These are phyloP conservation scores for Pygoscelis antarcticus DNA, from an alignment of 2,113 vertebrate genomes.

Conservation along the genomic window DNA sequence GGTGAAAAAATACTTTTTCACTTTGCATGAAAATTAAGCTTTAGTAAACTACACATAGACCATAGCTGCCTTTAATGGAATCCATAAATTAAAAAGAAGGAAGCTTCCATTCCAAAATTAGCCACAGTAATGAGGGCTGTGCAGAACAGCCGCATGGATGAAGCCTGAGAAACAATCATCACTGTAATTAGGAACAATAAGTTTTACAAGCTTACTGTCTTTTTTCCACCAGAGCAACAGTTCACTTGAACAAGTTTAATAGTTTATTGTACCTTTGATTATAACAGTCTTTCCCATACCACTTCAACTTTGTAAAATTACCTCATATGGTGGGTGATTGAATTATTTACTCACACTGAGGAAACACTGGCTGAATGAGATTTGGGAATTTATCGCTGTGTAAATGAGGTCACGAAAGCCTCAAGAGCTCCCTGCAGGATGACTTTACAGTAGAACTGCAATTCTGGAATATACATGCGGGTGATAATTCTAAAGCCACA, in stretches of 20 bases:
- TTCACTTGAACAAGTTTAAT: slow-evolving; percentile 18
- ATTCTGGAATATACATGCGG: not conserved
- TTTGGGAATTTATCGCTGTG: not conserved
- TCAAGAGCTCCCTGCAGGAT: slow-evolving; percentile 8
- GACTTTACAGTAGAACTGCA: not conserved
- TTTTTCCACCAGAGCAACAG: not conserved
- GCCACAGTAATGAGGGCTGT: not conserved
- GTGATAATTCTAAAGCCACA: slow-evolving; percentile 1
- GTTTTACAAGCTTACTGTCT: not conserved
- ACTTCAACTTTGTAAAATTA: not conserved
- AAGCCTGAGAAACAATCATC: not conserved
- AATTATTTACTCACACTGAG: slow-evolving; percentile 8
- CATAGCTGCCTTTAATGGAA: not conserved
- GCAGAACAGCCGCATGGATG: not conserved
- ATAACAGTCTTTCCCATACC: not conserved
- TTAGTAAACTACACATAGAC: not conserved
- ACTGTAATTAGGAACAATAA: not conserved
- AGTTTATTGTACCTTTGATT: slow-evolving; percentile 27
- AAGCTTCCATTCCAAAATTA: not conserved
- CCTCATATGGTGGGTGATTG: not conserved
- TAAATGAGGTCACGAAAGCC: slow-evolving; percentile 31
- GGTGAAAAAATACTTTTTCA: not conserved
- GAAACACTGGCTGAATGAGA: slow-evolving; percentile 12
- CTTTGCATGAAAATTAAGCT: not conserved
- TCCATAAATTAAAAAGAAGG: not conserved